Evolutionary conservation across 2,888 invertebrate species (phyloP).

Genomic region (Drosophila prostipennis): DNA sequence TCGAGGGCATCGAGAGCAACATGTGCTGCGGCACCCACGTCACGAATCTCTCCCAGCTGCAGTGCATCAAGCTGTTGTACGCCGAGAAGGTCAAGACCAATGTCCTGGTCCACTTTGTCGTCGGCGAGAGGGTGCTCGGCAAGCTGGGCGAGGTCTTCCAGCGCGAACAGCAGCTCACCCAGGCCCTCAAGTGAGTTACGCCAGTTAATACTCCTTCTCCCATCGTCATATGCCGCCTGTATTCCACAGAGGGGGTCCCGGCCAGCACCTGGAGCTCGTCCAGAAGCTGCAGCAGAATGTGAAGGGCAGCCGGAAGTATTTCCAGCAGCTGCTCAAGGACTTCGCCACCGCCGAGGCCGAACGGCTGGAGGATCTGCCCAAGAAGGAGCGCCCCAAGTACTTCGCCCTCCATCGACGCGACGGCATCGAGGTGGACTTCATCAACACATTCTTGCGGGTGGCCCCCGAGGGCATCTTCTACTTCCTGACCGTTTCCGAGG

Average conservation of each 20-base stretch:
- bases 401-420: constrained; percentile 88
- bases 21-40: constrained; percentile 97
- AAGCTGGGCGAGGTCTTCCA: constrained; percentile 87
- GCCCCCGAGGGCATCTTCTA: constrained; percentile 86
- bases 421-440: constrained; percentile 90
- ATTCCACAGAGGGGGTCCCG: constrained; percentile 87
- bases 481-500: constrained; percentile 89
- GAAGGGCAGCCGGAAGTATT: constrained; percentile 87
- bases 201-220: background rate
- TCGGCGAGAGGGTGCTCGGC: constrained; percentile 88
- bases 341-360: constrained; percentile 89
- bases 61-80: constrained; percentile 88
- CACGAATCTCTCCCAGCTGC: constrained; percentile 88
- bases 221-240: background rate
- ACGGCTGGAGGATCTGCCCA: constrained; percentile 86
- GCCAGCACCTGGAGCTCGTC: constrained; percentile 89
- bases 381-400: constrained; percentile 86
- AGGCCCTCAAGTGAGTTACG: constrained; percentile 88
- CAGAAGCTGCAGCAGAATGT: constrained; percentile 90
- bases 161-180: constrained; percentile 89
- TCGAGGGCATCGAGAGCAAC: constrained; percentile 90
- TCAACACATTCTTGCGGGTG: constrained; percentile 88
- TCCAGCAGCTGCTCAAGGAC: constrained; percentile 88
- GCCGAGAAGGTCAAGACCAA: constrained; percentile 90
- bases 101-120: constrained; percentile 88